These are phyloP conservation scores for Hypanus sabinus DNA, from an alignment of 2,113 vertebrate species.

Conservation along the genomic window DNA sequence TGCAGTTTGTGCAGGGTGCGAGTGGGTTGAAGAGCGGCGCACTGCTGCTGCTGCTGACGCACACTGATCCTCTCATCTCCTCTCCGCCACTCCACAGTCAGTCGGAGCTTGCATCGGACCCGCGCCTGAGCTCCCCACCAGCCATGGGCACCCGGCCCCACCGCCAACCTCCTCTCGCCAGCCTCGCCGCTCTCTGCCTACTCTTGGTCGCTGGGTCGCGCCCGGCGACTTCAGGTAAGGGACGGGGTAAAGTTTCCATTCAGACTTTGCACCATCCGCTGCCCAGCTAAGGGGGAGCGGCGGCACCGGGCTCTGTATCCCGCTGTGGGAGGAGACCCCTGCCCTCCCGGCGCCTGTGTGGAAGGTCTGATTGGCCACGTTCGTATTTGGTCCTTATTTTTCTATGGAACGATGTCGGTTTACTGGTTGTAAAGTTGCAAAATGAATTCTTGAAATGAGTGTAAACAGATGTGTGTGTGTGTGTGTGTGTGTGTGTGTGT, in stretches of 20 bases:
- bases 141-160: conserved; percentile 14
- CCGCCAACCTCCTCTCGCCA: neutral
- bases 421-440: neutral
- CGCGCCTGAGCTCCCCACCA: neutral
- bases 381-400: neutral
- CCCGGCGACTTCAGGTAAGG: neutral
- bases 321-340: too few species aligned
- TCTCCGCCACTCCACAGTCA: neutral
- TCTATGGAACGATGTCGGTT: neutral
- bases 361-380: too few species aligned
- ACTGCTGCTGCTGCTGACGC: neutral
- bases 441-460: conserved; percentile 21
- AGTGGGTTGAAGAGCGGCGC: neutral
- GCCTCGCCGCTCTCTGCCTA: neutral
- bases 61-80: neutral
- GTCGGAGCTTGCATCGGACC: neutral
- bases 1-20: neutral
- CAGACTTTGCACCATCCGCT: neutral
- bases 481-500: neutral
- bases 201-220: neutral
- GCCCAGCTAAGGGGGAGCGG: neutral
- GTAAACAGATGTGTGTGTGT: conserved; percentile 27
- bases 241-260: neutral
- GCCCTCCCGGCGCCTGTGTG: too few species aligned
- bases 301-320: too few species aligned